Percentiles rank a stretch among this genome's conserved stretches.
These are phyloP conservation scores for Allophyes oxyacanthae DNA, from an alignment of 2,888 invertebrate species.

Conservation along the genomic window DNA sequence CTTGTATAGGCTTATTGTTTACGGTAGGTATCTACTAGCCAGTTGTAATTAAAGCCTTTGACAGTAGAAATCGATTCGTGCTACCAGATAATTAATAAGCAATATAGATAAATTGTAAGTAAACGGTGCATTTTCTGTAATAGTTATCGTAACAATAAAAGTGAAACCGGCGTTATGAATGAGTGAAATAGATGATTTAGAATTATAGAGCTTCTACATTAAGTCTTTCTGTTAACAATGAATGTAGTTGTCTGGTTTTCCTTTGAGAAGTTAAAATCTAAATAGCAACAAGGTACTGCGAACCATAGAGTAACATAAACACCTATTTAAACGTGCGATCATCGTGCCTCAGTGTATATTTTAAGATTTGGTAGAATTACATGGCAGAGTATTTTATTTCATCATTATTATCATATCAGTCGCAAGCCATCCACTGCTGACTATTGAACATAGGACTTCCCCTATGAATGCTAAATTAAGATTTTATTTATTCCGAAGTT, in stretches of 20 bases:
- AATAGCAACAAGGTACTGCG: not conserved
- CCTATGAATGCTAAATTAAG: too few species aligned
- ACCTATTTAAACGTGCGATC: too few species aligned
- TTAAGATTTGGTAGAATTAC: too few species aligned
- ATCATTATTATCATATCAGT: too few species aligned
- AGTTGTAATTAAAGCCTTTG: constrained; percentile 25
- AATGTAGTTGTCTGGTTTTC: constrained; percentile 9
- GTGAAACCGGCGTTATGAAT: constrained; percentile 23
- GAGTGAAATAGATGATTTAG: constrained; percentile 18
- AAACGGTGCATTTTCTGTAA: constrained; percentile 27
- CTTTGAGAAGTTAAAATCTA: not conserved
- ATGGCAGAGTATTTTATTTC: too few species aligned
- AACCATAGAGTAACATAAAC: too few species aligned
- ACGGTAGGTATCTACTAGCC: constrained; percentile 11
- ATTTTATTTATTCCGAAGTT: too few species aligned
- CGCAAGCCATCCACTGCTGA: too few species aligned
- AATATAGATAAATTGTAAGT: constrained; percentile 38
- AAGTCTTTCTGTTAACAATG: constrained; percentile 5
- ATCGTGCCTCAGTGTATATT: too few species aligned
- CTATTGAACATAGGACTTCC: too few species aligned
- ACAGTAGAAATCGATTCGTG: constrained; percentile 30
- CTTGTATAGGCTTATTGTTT: constrained; percentile 30
- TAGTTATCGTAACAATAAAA: constrained; percentile 31
- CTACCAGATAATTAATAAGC: constrained; percentile 30
- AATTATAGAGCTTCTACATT: constrained; percentile 12